These are phyloP conservation scores for Ploceus nigricollis DNA, from an alignment of 2,113 vertebrate genomes.

Conservation along the genomic window DNA sequence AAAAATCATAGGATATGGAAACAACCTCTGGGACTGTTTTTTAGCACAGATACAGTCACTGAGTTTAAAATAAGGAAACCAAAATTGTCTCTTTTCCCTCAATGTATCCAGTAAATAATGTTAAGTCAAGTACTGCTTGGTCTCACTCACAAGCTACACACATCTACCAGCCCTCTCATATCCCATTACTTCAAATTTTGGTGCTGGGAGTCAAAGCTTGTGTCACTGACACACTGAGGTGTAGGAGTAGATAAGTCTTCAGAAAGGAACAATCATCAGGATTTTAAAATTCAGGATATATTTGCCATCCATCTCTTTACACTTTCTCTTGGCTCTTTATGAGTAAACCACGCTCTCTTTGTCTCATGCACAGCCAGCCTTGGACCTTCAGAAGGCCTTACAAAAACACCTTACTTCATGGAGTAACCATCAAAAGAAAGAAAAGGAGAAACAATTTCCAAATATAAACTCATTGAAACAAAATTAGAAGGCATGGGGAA, in stretches of 20 bases:
- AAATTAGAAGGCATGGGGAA: not conserved
- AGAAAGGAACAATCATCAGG: not conserved
- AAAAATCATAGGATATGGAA: not conserved
- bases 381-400: not conserved
- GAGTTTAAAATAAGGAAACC: not conserved
- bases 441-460: not conserved
- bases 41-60: not conserved
- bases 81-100: not conserved
- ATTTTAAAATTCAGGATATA: not conserved
- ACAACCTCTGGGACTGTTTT: not conserved
- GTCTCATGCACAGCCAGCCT: not conserved
- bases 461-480: not conserved
- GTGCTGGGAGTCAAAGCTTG: not conserved
- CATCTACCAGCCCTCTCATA: not conserved
- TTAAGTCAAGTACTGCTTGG: not conserved
- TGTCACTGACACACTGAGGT: not conserved
- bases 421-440: not conserved
- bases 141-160: not conserved
- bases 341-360: not conserved
- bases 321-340: not conserved
- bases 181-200: not conserved
- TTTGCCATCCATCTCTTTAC: not conserved
- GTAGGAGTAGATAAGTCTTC: not conserved
- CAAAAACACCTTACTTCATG: not conserved
- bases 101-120: not conserved